These are phyloP conservation scores for Diachasma alloeum DNA, from an alignment of 1,140 invertebrate genomes.

Conservation along the genomic window DNA sequence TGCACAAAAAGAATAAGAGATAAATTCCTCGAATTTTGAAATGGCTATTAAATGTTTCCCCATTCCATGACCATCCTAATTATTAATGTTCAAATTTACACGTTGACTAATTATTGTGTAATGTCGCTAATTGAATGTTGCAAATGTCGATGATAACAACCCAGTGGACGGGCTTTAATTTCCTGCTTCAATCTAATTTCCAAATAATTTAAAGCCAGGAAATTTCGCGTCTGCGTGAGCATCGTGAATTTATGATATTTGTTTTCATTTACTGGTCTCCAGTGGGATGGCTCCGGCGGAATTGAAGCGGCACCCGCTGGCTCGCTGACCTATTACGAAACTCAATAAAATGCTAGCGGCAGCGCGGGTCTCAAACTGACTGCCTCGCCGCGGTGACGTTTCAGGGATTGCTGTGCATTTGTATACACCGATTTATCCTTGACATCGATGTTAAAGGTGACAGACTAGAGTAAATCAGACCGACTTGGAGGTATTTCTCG, in stretches of 20 bases:
- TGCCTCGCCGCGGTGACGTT: slow-evolving; percentile 4
- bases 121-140: neutral
- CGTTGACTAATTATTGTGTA: neutral
- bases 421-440: slow-evolving; percentile 45
- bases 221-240: neutral
- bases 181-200: slow-evolving; percentile 6
- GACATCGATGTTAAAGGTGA: slow-evolving; percentile 57
- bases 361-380: slow-evolving; percentile 5
- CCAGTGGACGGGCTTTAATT: neutral
- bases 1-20: neutral
- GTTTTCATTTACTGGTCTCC: neutral
- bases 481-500: neutral
- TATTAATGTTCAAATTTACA: neutral
- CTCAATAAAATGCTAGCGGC: slow-evolving; percentile 47
- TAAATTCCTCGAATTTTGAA: slow-evolving; percentile 8
- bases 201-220: neutral
- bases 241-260: slow-evolving; percentile 1
- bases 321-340: slow-evolving; percentile 58
- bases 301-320: slow-evolving; percentile 28
- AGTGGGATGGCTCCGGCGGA: neutral
- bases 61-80: neutral
- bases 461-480: slow-evolving; percentile 39
- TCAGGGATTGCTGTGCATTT: neutral
- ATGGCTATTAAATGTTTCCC: neutral
- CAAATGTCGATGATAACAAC: neutral